phyloP scores from a whole-genome alignment of 2,888 invertebrate species.

The Bombylius major region DNA sequence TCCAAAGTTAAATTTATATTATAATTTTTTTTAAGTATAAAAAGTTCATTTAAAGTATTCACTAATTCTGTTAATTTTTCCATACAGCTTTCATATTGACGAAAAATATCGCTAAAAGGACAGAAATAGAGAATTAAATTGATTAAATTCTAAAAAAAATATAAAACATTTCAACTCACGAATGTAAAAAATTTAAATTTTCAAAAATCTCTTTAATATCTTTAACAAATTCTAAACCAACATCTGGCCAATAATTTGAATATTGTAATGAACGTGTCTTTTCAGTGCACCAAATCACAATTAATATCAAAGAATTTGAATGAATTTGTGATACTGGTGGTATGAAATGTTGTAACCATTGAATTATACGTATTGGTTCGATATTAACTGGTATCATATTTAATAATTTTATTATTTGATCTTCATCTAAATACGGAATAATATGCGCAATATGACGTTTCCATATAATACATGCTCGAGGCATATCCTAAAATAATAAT shows the following conservation, averaged over 20 bases:
- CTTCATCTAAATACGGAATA: constrained; percentile 24
- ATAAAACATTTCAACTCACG: constrained; percentile 19
- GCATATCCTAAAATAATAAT: constrained; percentile 21
- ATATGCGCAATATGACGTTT: constrained; percentile 31
- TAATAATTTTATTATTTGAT: constrained; percentile 25
- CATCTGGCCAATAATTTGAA: constrained; percentile 33
- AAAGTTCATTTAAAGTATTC: constrained; percentile 29
- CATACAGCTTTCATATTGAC: constrained; percentile 30
- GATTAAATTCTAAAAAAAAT: background rate
- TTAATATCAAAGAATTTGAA: constrained; percentile 28
- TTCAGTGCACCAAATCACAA: constrained; percentile 33
- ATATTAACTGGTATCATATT: constrained; percentile 28
- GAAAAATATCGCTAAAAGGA: constrained; percentile 26
- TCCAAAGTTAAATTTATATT: constrained; percentile 32
- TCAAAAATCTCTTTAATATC: constrained; percentile 31
- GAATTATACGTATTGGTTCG: constrained; percentile 30
- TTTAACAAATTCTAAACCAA: constrained; percentile 33
- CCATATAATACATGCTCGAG: constrained; percentile 32
- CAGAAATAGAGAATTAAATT: background rate
- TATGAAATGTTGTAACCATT: constrained; percentile 33
- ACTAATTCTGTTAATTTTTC: constrained; percentile 27
- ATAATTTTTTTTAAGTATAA: constrained; percentile 30
- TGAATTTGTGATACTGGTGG: constrained; percentile 30
- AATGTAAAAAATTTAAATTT: constrained; percentile 30
- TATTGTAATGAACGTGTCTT: constrained; percentile 31